Evolutionary conservation across 2,888 invertebrate genomes (phyloP).

Genomic region (Eilema caniola): DNA sequence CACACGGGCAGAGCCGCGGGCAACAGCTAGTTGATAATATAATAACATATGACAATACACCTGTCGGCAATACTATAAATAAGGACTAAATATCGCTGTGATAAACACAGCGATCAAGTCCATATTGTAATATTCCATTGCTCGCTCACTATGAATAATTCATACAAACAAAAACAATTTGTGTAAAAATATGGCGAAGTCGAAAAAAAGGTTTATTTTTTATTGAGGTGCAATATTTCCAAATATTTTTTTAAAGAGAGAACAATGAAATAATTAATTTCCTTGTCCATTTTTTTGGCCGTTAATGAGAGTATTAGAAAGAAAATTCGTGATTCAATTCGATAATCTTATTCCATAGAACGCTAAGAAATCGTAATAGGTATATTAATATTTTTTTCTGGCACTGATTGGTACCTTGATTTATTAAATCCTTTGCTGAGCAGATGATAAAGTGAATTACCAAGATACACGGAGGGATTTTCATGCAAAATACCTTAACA

Average conservation of each 20-base stretch:
- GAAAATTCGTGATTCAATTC: not conserved
- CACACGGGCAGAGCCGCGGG: no score
- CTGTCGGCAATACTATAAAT: constrained; percentile 26
- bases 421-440: not conserved
- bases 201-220: not conserved
- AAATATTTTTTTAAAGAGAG: not conserved
- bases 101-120: constrained; percentile 43
- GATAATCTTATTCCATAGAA: not conserved
- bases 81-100: constrained; percentile 39
- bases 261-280: not conserved
- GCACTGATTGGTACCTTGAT: not conserved
- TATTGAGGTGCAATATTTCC: not conserved
- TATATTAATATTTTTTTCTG: not conserved
- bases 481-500: not conserved
- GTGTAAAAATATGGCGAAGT: constrained; percentile 10
- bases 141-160: constrained; percentile 47
- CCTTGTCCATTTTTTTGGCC: not conserved
- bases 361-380: not conserved
- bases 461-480: not conserved
- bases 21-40: no score
- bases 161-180: constrained; percentile 16
- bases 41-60: not conserved
- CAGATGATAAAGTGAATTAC: not conserved
- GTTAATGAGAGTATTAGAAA: not conserved
- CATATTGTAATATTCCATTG: constrained; percentile 42